These are phyloP conservation scores for Harpegnathos saltator DNA, from an alignment of 1,140 invertebrate genomes.

Conservation along the genomic window DNA sequence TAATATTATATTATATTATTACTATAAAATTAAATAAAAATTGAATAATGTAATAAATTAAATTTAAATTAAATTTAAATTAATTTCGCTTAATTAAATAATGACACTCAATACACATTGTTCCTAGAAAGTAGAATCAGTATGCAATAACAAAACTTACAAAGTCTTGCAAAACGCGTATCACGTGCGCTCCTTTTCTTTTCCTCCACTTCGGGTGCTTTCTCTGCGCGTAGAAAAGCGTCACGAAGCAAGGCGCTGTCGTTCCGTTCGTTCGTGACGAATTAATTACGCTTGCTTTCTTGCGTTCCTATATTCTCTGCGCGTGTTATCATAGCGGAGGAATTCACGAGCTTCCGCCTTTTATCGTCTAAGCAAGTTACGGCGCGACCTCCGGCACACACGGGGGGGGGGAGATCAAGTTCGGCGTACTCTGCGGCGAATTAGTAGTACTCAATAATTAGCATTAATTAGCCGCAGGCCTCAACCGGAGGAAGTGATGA, in stretches of 20 bases:
- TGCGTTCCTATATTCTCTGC: neutral
- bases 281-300: conserved; percentile 22
- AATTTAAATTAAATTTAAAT: too few relatives aligned
- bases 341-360: conserved; percentile 28
- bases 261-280: neutral
- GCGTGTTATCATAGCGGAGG: neutral
- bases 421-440: conserved; percentile 25
- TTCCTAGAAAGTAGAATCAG: too few relatives aligned
- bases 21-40: too few relatives aligned
- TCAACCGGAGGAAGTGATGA: conserved; percentile 33
- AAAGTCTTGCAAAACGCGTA: too few relatives aligned
- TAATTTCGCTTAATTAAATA: too few relatives aligned
- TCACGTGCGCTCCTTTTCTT: too few relatives aligned
- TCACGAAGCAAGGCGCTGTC: neutral
- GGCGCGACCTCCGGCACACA: neutral
- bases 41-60: too few relatives aligned
- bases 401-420: neutral
- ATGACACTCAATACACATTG: too few relatives aligned
- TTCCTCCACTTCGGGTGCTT: neutral
- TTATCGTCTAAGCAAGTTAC: conserved; percentile 6
- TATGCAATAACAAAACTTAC: too few relatives aligned
- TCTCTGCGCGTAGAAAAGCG: neutral
- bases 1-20: too few relatives aligned
- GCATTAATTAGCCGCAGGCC: conserved; percentile 38
- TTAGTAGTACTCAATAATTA: conserved; percentile 50